Percentiles rank a stretch among this genome's conserved stretches.
phyloP scores from a whole-genome alignment of 2,888 invertebrate genomes.

The Meta bourneti region DNA sequence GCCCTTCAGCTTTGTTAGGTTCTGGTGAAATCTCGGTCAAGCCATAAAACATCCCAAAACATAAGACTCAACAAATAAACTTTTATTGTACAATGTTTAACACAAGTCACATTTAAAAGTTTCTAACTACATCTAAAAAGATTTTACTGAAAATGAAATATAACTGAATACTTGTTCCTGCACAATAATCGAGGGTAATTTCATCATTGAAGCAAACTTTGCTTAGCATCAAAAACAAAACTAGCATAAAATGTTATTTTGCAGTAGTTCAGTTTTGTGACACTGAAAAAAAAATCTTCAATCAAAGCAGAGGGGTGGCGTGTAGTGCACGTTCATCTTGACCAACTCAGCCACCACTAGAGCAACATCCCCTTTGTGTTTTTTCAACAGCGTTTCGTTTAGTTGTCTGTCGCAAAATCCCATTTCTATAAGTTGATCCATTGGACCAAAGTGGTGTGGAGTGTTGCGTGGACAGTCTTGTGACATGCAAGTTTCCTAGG shows the following conservation, averaged over 20 bases:
- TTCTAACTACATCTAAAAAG: constrained; percentile 41
- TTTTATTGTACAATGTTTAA: constrained; percentile 53
- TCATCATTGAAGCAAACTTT: neutral
- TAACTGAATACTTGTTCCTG: constrained; percentile 11
- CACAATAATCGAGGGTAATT: constrained; percentile 21
- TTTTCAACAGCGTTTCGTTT: constrained; percentile 73
- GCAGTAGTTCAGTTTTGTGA: neutral
- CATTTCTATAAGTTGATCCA: constrained; percentile 77
- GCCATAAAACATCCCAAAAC: neutral
- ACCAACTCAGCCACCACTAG: constrained; percentile 76
- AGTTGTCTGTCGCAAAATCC: constrained; percentile 76
- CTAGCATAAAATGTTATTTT: constrained; percentile 31
- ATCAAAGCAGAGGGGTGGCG: constrained; percentile 46
- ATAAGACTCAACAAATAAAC: constrained; percentile 30
- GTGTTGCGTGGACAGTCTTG: neutral
- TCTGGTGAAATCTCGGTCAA: no score
- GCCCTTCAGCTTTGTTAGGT: no score
- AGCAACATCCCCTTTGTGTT: constrained; percentile 76
- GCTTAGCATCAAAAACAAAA: constrained; percentile 20
- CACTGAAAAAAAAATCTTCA: constrained; percentile 26
- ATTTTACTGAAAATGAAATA: constrained; percentile 33
- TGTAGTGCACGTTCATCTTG: constrained; percentile 21
- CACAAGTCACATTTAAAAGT: constrained; percentile 57
- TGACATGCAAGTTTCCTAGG: neutral
- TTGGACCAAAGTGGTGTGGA: constrained; percentile 30